Evolutionary conservation across 2,888 invertebrate species (phyloP).

Genomic region (Ypsolopha sequella): DNA sequence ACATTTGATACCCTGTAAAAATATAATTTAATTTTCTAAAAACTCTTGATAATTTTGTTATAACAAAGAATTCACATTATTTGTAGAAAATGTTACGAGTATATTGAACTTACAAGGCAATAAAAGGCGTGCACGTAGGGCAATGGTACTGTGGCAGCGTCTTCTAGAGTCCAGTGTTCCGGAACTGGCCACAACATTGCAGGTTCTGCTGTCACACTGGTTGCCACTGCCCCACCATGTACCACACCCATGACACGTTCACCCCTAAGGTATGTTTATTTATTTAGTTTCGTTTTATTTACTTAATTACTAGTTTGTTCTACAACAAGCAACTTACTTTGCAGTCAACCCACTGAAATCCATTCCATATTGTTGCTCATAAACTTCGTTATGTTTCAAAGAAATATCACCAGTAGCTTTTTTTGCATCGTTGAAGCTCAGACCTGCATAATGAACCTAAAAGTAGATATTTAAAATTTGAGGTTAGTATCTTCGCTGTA

Average conservation of each 20-base stretch:
- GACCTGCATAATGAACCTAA: constrained; percentile 31
- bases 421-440: constrained; percentile 23
- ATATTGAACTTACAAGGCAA: constrained; percentile 26
- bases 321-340: constrained; percentile 16
- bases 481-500: neutral
- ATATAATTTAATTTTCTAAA: neutral
- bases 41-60: neutral
- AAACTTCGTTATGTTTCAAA: constrained; percentile 4
- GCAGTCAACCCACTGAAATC: constrained; percentile 40
- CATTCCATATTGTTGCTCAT: constrained; percentile 20
- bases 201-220: constrained; percentile 58
- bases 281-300: no score
- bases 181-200: constrained; percentile 76
- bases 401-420: constrained; percentile 18
- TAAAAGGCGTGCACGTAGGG: constrained; percentile 73
- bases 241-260: constrained; percentile 75
- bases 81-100: neutral
- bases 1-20: constrained; percentile 11
- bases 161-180: constrained; percentile 74
- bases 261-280: constrained; percentile 33
- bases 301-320: no score
- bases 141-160: constrained; percentile 82
- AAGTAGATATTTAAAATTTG: neutral
- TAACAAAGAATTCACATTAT: neutral
- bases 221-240: constrained; percentile 58